These are phyloP conservation scores for Tipula confusa DNA, from an alignment of 2,888 invertebrate genomes.

Conservation along the genomic window DNA sequence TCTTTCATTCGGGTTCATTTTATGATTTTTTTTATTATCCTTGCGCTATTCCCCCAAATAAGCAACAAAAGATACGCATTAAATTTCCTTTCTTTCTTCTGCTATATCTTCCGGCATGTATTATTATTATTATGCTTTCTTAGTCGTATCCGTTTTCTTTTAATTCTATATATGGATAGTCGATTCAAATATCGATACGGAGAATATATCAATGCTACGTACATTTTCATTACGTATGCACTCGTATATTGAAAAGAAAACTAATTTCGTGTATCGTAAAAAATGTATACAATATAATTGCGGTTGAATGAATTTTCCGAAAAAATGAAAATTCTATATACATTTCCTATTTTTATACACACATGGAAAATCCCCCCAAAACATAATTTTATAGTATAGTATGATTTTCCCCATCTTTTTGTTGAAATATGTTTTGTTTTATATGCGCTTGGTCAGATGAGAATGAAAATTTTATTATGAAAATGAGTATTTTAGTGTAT, in stretches of 20 bases:
- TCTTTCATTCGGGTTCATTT: neutral
- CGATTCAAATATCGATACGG: neutral
- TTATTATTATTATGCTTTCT: neutral
- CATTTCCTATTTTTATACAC: neutral
- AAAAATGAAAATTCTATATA: neutral
- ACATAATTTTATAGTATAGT: neutral
- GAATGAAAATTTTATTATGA: neutral
- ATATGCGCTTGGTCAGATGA: neutral
- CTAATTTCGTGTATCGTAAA: neutral
- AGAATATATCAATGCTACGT: neutral
- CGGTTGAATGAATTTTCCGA: slow-evolving; percentile 17
- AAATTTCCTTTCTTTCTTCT: neutral
- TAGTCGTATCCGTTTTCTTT: neutral
- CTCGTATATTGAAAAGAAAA: neutral
- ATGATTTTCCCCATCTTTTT: neutral
- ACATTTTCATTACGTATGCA: neutral
- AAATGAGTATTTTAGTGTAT: neutral
- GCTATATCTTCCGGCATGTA: neutral
- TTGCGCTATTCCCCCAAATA: neutral
- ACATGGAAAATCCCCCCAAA: neutral
- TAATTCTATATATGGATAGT: neutral
- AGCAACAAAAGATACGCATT: neutral
- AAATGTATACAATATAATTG: too few species aligned
- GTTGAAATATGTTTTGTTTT: neutral
- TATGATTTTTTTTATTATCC: neutral